Evolutionary conservation across 1,140 invertebrate species (phyloP).

Genomic region (Solen grandis): DNA sequence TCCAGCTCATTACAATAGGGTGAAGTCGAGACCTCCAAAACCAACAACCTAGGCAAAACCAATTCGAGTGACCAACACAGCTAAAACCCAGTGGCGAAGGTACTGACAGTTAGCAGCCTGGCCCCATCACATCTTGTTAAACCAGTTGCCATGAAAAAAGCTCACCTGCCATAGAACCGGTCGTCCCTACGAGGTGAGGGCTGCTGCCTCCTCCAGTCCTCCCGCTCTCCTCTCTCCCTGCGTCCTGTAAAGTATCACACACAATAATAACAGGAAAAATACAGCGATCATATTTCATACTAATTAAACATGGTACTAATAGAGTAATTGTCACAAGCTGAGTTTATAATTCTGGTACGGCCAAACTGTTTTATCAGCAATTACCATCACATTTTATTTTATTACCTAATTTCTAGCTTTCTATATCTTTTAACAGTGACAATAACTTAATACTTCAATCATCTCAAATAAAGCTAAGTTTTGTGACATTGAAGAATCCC

Average conservation of each 20-base stretch:
- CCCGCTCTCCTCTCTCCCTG: background rate
- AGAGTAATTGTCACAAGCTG: background rate
- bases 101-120: background rate
- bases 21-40: background rate
- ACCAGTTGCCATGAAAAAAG: background rate
- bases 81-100: background rate
- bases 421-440: too few relatives aligned
- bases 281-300: background rate
- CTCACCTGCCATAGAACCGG: slow-evolving; percentile 17
- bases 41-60: background rate
- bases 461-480: too few relatives aligned
- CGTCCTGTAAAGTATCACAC: too few relatives aligned
- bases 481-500: too few relatives aligned
- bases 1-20: background rate
- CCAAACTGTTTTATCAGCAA: background rate
- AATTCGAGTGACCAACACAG: background rate
- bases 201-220: slow-evolving; percentile 5
- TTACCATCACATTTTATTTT: background rate
- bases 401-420: too few relatives aligned
- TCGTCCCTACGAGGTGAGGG: slow-evolving; percentile 22
- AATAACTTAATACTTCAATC: too few relatives aligned
- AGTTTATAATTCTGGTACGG: background rate
- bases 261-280: too few relatives aligned
- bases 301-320: background rate
- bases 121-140: background rate